Base-by-base conservation (phyloP, 2,888 invertebrate species). In the Campaea margaritaria region DNA sequence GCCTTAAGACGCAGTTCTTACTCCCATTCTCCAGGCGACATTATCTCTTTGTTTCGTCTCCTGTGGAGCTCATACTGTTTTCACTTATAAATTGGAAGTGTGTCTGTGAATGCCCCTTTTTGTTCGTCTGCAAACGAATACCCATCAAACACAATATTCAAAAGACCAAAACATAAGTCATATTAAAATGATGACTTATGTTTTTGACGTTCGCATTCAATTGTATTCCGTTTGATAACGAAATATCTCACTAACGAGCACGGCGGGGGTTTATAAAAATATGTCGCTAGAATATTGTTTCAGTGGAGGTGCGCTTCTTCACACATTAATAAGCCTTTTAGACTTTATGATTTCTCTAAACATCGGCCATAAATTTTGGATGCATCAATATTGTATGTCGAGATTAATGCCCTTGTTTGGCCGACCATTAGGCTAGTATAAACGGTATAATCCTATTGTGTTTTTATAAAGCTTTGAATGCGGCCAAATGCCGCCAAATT, bases 321-420 rank as follows among this genome's bases (percentile, higher is more conserved):
- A 91, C 91, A 92, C 91, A 90, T 91, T 89, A 89, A 91, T 90
- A 91, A 89, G 85, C 75, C 76, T 73, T 81, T 89, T 90, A 83
- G 89, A 89, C 89, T 91, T 89, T 89, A 75, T 86, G 81, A 89
- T 89, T 78, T 67, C 69, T 82, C 76, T 80, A 82, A 83, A 80
- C 83, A 81, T 73, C 74, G 82, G 85, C 87, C 73, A 91, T 91
- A 91, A 92, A 92, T 91, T 87, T 81, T 79, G 80, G 78, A 82
- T 81, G 87, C 91, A 90, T 91, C 89, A 91, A 44, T 44, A 28
- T 44, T 90, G 87, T 89, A 90, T 90, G 88, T 89, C 73, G 85
- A 87, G 86, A 88, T 91, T 87, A 91, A 92, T 91, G 91, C 90
- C 91, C 90, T 89, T 91, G 91, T 91, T 90, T 78, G 85, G 85